A percentile compares a stretch with the other conserved stretches of the same genome.
Conservation (phyloP, 2,888 invertebrate genomes). For the Dexiosoma caninum region DNA sequence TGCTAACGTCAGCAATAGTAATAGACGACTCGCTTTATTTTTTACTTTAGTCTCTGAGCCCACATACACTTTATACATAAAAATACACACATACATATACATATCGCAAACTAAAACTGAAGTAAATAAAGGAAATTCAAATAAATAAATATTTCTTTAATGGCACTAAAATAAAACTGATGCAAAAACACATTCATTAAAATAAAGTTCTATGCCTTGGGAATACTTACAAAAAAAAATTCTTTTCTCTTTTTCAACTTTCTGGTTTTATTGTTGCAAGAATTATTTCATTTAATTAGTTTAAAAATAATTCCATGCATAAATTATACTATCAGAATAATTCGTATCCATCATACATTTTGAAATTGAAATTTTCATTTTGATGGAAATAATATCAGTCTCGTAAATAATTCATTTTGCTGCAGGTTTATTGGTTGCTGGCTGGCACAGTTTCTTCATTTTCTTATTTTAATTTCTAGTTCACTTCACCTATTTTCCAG, state of each 20-base stretch:
- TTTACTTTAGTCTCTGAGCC: background rate
- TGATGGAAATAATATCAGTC: background rate
- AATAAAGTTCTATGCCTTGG: too few relatives aligned
- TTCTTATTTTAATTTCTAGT: slow-evolving; percentile 22
- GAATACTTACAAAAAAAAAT: too few relatives aligned
- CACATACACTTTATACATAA: too few relatives aligned
- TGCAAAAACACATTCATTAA: too few relatives aligned
- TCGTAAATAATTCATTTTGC: slow-evolving; percentile 1
- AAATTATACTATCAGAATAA: background rate
- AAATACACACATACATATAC: too few relatives aligned
- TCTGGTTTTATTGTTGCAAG: too few relatives aligned
- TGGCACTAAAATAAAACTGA: too few relatives aligned
- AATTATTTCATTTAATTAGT: slow-evolving; percentile 42
- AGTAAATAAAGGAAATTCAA: too few relatives aligned
- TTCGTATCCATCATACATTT: background rate
- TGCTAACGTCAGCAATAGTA: background rate
- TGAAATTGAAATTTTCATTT: background rate
- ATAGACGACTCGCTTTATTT: background rate
- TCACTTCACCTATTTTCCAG: slow-evolving; percentile 46
- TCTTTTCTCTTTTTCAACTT: too few relatives aligned
- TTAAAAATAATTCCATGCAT: background rate
- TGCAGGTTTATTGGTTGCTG: slow-evolving; percentile 12
- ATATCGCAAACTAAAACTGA: too few relatives aligned
- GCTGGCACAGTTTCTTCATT: background rate
- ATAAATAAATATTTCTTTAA: too few relatives aligned